Evolutionary conservation across 2,888 invertebrate genomes (phyloP).

Genomic region (Pseudococcus jackbeardsleyi): DNA sequence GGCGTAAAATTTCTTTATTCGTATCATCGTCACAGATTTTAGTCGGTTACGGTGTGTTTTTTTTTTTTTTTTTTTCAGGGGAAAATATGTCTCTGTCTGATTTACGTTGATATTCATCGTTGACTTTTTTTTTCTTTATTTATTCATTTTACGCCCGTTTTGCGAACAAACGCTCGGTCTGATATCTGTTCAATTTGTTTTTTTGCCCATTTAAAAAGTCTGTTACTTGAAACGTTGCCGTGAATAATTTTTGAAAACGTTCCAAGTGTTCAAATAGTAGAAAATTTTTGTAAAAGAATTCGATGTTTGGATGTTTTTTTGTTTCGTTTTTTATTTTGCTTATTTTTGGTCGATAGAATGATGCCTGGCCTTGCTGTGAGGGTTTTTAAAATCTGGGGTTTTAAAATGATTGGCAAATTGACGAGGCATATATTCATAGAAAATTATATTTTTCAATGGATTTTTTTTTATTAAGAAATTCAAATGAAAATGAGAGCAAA

Average conservation of each 20-base stretch:
- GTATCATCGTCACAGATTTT: background rate
- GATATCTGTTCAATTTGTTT: slow-evolving; percentile 16
- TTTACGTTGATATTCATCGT: slow-evolving; percentile 28
- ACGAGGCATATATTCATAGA: background rate
- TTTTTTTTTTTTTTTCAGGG: background rate
- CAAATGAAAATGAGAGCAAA: no score
- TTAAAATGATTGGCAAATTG: background rate
- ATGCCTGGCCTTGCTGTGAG: no score
- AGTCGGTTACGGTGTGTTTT: background rate
- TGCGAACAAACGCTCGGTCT: background rate
- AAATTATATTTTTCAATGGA: no score
- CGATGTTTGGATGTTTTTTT: background rate
- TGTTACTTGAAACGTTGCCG: slow-evolving; percentile 5
- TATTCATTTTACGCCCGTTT: slow-evolving; percentile 2
- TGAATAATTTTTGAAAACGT: slow-evolving; percentile 24
- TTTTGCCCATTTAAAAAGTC: background rate
- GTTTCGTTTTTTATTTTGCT: background rate
- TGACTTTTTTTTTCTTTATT: background rate
- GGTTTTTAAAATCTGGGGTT: no score
- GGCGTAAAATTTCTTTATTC: slow-evolving; percentile 17
- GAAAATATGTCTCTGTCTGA: slow-evolving; percentile 1
- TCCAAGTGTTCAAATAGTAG: slow-evolving; percentile 24
- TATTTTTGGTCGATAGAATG: background rate
- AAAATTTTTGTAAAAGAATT: background rate
- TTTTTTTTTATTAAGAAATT: no score